Base-by-base conservation (phyloP, 2,888 invertebrate genomes). In the Fragum sueziense region DNA sequence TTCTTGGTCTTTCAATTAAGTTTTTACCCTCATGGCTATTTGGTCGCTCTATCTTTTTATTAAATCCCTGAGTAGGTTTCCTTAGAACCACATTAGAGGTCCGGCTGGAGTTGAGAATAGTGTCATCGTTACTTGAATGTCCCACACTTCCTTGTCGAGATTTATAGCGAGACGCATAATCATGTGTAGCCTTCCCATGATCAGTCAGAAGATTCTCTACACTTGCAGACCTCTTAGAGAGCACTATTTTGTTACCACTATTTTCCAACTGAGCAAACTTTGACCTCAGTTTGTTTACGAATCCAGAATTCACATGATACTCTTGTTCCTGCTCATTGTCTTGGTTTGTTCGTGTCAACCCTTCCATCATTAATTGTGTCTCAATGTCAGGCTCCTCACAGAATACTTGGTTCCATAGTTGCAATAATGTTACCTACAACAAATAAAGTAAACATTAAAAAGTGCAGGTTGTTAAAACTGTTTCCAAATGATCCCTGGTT, bases 221-320 rank as follows among this genome's bases (percentile, higher is more conserved):
- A 85, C 90, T 90, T 33, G 88, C 86, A 57, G 87, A 88, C 22
- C 84, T 75, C 74, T 86, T 86, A n/a, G 86, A 73, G n/a, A 79
- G 73, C 47, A 80, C 61, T 11, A 65, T 69, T 51, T 67, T 69
- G 9, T 85, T 61, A 27, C 74, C 74, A 68, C 80, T 78, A 61
- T 70, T 82, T 72, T 80, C 81, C 25, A 86, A 54, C 67, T 82
- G 72, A 41, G 84, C 70, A 82, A 87, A 92, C 82, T 88, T 91
- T 70, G 88, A 86, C 65, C 90, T 79, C 22, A 92, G 82, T 84
- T 90, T 91, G 74, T 90, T 87, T 22, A 92, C 92, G 87, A 92
- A 91, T 7, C 92, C 92, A 20, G 91, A 90, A 34, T 90, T 89
- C 52, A 91, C 91, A 27, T 82, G 86, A 70, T 91, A 89, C 67